Evolutionary conservation across 2,113 vertebrate species (phyloP), one percentile per base, ranked within the genome.

Genomic region (Ammodytes dubius): DNA sequence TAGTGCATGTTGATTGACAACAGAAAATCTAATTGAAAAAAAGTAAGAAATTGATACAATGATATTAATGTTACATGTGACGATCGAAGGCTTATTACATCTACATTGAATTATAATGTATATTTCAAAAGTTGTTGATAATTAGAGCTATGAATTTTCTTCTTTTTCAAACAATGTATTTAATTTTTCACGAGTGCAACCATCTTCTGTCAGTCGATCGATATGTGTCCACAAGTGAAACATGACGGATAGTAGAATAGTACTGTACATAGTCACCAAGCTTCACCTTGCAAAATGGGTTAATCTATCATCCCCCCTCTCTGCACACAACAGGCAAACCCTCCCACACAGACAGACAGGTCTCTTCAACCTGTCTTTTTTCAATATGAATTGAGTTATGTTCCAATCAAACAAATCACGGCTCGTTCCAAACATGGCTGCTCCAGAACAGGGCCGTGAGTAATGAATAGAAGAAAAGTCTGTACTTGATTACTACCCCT

Each of bases 401-500:
- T 77, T 91, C 89, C 88, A 92, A 94, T 95, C 88, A 91, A 92
- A 89, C 88, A 86, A 89, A 90, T 89, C 85, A 81, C 54, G 66
- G 81, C 88, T 91, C 87, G 83, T 81, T 92, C 84, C 75, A 78
- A 88, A 84, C 87, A 81, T 70, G 63, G 40, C 63, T 37, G 65
- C 75, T 86, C 76, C 75, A 84, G 27, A 91, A 91, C 89, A 87
- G 87, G 83, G 45, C 74, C 39, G 35, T 82, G 88, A 93, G 83
- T 93, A 93, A 93, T 92, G 87, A 90, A 90, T 92, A 92, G 70
- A 86, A 83, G 27, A 27, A 87, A 88, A 87, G 70, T 83, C 85
- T 89, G 81, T 86, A 91, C 94, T 93, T 94, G 92, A 94, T 94
- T 94, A 92, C 82, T 94, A 92, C 82, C 81, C 68, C 68, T 75